Evolutionary conservation across 2,797 vertebrate species (phyloP), one percentile per base, ranked within the genome.

Genomic region (Neosilurus hyrtlii): DNA sequence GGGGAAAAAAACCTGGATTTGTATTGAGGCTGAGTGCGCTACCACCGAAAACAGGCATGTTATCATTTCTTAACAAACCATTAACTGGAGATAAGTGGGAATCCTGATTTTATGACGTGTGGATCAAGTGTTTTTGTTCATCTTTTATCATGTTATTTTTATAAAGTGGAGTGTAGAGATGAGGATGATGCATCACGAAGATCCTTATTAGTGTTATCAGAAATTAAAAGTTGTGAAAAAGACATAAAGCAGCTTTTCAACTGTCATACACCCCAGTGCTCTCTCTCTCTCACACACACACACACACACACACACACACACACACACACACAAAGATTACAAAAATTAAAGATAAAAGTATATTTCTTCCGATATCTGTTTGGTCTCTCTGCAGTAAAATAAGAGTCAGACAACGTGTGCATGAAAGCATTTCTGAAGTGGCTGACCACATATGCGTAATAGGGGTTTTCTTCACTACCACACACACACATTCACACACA

Each of bases 381-480:
- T 66, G 30, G 52, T 77, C 26, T 80, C 57, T 82, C 12, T 37
- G 68, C n/a, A 66, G 16, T 15, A 78, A 37, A 43, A 85, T 11
- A 49, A 57, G 35, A 80, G 63, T 80, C 54, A 67, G 57, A 35
- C 71, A 63, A 72, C 49, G 15, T 51, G 18, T n/a, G 20, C 57
- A 79, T 83, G 66, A 82, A 82, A 78, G 76, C 56, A 57, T 65
- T 49, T 80, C 79, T 76, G 79, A 80, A 82, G 82, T 77, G 84
- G 83, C 43, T 77, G 65, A 87, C 82, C 86, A 86, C 86, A 84
- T 76, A 82, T 84, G 76, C 82, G 80, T 86, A 87, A 86, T 65
- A 87, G 74, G 86, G 67, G 71, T 84, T 86, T 84, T 86, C 80
- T 79, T 66, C 68, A 83, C 82, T 72, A 24, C 70, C 79, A 82